Conservation (phyloP, 2,797 vertebrate species). For the Megaceryle alcyon region DNA sequence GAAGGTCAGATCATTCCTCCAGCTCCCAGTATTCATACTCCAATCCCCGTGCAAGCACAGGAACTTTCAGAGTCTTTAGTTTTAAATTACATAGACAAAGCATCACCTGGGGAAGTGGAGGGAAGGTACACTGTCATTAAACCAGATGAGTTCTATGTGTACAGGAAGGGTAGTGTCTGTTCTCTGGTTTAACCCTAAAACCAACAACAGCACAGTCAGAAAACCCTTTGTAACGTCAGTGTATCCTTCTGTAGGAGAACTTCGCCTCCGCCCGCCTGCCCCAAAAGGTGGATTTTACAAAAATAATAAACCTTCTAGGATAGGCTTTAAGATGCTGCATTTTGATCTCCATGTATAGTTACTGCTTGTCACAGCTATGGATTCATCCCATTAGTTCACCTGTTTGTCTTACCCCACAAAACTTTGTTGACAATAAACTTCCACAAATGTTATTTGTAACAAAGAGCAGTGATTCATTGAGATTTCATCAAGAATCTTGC, state of each 20-base stretch:
- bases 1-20: neutral
- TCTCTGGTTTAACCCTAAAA: neutral
- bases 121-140: no score
- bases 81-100: neutral
- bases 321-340: neutral
- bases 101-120: fast-evolving
- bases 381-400: neutral
- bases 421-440: neutral
- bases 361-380: neutral
- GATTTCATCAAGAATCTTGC: neutral
- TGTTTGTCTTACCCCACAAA: neutral
- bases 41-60: neutral
- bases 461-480: neutral
- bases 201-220: neutral
- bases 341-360: neutral
- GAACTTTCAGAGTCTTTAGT: neutral
- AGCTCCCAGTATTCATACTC: neutral
- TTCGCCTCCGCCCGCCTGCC: neutral
- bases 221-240: neutral
- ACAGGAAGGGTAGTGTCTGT: neutral
- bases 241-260: neutral
- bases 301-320: neutral
- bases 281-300: neutral
- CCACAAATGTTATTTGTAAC: neutral
- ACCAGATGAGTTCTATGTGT: neutral